Conservation (phyloP, 2,797 vertebrate genomes). For the Monodelphis domestica region DNA sequence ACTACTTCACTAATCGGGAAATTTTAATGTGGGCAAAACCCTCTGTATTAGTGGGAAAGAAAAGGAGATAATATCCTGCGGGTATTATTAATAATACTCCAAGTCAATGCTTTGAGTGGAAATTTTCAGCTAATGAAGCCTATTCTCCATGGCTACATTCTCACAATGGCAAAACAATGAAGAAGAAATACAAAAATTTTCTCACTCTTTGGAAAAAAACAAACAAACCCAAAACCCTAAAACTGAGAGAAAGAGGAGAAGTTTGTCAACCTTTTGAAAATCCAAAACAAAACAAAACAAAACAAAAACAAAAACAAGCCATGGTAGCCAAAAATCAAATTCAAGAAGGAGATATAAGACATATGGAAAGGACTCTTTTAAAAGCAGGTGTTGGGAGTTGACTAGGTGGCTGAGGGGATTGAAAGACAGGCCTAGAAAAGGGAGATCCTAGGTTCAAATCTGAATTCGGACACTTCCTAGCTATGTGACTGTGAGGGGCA, state of each 20-base stretch:
- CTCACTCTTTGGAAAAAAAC: not conserved
- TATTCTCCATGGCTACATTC: not conserved
- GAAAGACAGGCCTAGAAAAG: too few relatives aligned
- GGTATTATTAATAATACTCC: not conserved
- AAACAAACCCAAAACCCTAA: too few relatives aligned
- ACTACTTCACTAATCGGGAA: not conserved
- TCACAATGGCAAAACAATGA: not conserved
- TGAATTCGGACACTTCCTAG: too few relatives aligned
- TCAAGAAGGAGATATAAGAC: slow-evolving; percentile 63
- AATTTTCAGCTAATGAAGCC: not conserved
- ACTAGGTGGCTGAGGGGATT: too few relatives aligned
- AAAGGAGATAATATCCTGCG: not conserved
- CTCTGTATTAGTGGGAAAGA: not conserved
- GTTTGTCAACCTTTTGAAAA: not conserved
- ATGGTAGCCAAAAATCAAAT: not conserved
- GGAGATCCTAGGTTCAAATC: too few relatives aligned
- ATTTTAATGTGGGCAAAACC: not conserved
- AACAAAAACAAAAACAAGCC: not conserved
- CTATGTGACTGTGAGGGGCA: too few relatives aligned
- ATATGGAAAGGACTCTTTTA: slow-evolving; percentile 21
- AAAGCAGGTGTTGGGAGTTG: too few relatives aligned
- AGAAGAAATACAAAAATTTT: not conserved
- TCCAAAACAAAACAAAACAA: not conserved
- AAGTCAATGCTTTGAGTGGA: not conserved
- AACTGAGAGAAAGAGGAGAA: not conserved